phyloP scores from a whole-genome alignment of 2,888 invertebrate species.

The Lampropteryx suffumata region DNA sequence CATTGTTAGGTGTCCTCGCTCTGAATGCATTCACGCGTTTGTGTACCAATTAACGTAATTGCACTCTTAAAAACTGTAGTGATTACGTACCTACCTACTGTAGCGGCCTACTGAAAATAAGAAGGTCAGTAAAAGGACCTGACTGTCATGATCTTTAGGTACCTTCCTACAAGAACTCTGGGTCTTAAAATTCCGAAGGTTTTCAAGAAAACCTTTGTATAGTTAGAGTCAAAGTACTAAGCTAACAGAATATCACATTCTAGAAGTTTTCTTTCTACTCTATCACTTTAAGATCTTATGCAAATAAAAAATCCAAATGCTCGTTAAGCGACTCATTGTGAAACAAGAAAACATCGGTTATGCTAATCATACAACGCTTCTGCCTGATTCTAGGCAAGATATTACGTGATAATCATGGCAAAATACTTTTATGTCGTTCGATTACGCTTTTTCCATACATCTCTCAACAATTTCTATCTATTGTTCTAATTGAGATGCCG shows the following conservation, averaged over 20 bases:
- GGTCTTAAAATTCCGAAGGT: too few species aligned
- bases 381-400: conserved; percentile 16
- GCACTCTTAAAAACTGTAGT: conserved; percentile 24
- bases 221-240: too few species aligned
- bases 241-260: too few species aligned
- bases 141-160: too few species aligned
- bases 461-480: conserved; percentile 75
- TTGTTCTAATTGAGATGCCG: conserved; percentile 70
- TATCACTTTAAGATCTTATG: background rate
- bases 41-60: conserved; percentile 29
- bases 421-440: conserved; percentile 49
- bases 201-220: too few species aligned
- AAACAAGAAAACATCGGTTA: conserved; percentile 17
- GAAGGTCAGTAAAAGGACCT: conserved; percentile 7
- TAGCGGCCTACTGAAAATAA: too few species aligned
- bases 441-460: conserved; percentile 55
- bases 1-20: conserved; percentile 23
- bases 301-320: background rate
- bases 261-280: too few species aligned
- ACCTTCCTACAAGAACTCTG: too few species aligned
- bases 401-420: conserved; percentile 48
- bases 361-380: conserved; percentile 15
- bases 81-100: too few species aligned
- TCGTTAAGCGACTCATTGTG: conserved; percentile 1
- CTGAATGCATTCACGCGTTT: conserved; percentile 30